Evolutionary conservation across 2,113 vertebrate species (phyloP).

Genomic region (Gymnogyps californianus): DNA sequence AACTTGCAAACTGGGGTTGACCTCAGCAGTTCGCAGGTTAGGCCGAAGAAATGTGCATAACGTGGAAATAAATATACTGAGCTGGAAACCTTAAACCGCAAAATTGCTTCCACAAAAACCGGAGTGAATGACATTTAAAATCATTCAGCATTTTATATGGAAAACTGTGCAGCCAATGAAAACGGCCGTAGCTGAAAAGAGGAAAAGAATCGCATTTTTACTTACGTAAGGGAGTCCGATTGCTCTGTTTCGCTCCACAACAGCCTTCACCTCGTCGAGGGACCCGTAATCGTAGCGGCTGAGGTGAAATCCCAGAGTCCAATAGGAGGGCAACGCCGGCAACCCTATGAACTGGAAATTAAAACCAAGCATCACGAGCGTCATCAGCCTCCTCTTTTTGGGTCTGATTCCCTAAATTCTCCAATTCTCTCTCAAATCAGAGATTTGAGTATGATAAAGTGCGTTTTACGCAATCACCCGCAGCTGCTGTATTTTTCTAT

Average conservation of each 20-base stretch:
- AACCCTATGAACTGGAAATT: constrained; percentile 78
- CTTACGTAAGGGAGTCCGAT: constrained; percentile 86
- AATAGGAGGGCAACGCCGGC: constrained; percentile 87
- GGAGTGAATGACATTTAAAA: neutral
- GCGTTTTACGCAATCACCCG: rapidly evolving
- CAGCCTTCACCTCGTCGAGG: constrained; percentile 77
- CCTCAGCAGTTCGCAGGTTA: neutral
- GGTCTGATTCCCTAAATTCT: neutral
- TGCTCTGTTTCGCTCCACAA: constrained; percentile 82
- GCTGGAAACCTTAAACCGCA: neutral
- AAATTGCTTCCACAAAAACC: neutral
- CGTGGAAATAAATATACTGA: neutral
- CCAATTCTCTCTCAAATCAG: too few relatives aligned
- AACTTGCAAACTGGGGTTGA: neutral
- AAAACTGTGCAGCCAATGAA: neutral
- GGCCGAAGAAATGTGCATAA: too few relatives aligned
- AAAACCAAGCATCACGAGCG: neutral
- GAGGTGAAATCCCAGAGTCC: constrained; percentile 89
- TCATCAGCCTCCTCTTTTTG: rapidly evolving
- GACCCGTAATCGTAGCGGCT: constrained; percentile 86
- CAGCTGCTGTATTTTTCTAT: neutral
- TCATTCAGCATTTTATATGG: neutral
- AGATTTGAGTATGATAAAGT: too few relatives aligned
- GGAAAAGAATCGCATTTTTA: neutral
- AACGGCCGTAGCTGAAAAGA: too few relatives aligned